These are phyloP conservation scores for Bos taurus DNA, from an alignment of 2,113 vertebrate genomes.

Conservation along the genomic window DNA sequence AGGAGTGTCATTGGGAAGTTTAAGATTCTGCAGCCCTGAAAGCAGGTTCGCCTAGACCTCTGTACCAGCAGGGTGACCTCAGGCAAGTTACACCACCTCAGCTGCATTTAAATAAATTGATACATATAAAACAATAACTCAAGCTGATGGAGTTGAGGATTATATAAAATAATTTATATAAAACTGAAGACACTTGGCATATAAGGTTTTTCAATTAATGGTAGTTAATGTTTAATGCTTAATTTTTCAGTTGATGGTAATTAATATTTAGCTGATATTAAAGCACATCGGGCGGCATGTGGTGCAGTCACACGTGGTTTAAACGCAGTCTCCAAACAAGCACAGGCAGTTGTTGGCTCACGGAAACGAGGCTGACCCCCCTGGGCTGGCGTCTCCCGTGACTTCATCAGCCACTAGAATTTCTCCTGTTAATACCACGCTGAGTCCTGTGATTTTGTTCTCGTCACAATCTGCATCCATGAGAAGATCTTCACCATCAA, in stretches of 20 bases:
- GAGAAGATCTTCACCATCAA: background rate
- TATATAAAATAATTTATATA: rapidly evolving
- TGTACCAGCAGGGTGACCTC: rapidly evolving
- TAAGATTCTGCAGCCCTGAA: background rate
- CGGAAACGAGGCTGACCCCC: rapidly evolving
- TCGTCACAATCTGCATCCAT: background rate
- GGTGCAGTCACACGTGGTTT: rapidly evolving
- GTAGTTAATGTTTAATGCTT: background rate
- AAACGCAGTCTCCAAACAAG: rapidly evolving
- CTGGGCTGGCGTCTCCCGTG: background rate
- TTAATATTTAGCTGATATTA: background rate
- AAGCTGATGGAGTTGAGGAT: background rate
- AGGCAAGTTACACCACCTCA: background rate
- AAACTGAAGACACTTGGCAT: background rate
- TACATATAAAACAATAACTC: background rate
- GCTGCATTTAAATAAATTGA: rapidly evolving
- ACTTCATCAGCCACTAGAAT: no score
- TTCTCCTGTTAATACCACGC: no score
- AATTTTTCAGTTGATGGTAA: background rate
- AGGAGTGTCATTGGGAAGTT: background rate
- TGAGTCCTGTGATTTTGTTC: background rate
- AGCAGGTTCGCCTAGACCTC: background rate
- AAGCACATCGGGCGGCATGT: rapidly evolving
- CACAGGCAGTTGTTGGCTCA: rapidly evolving
- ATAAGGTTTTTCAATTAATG: background rate